phyloP scores from a whole-genome alignment of 2,113 vertebrate species.

The Gallinago undulata region DNA sequence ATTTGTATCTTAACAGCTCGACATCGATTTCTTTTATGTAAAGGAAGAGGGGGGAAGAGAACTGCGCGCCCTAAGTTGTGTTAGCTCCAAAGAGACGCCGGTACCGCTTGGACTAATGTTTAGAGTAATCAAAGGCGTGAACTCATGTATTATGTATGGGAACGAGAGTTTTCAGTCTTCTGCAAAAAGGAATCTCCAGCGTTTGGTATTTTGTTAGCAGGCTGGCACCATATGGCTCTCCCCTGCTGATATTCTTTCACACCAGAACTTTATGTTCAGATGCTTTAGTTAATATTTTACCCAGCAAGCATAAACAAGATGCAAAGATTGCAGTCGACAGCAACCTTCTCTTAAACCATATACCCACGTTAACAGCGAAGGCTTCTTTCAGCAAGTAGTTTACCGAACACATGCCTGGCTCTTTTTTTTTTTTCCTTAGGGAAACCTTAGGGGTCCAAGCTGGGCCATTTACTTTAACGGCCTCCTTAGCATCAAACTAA shows the following conservation, averaged over 20 bases:
- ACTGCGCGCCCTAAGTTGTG: constrained; percentile 36
- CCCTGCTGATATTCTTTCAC: constrained; percentile 65
- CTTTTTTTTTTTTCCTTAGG: neutral
- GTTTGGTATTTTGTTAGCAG: constrained; percentile 48
- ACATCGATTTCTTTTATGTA: constrained; percentile 56
- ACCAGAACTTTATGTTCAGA: constrained; percentile 52
- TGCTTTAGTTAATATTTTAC: constrained; percentile 54
- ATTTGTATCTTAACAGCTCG: constrained; percentile 25
- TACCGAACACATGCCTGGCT: neutral
- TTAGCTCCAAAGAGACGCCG: constrained; percentile 39
- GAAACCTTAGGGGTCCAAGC: neutral
- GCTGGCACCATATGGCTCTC: constrained; percentile 62
- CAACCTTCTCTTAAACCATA: constrained; percentile 40
- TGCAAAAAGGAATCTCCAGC: constrained; percentile 42
- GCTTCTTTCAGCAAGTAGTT: neutral
- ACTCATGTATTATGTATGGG: constrained; percentile 64
- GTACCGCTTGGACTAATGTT: constrained; percentile 37
- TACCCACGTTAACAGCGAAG: neutral
- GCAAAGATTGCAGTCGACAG: constrained; percentile 55
- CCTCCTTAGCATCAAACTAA: neutral
- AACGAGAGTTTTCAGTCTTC: constrained; percentile 54
- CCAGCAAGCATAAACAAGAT: constrained; percentile 68
- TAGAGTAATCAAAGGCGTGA: constrained; percentile 63
- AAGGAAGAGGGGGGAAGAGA: neutral
- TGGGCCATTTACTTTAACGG: neutral